Percentiles rank a stretch among this genome's conserved stretches.
These are phyloP conservation scores for Triplophysa siluroides DNA, from an alignment of 2,113 vertebrate species.

Conservation along the genomic window DNA sequence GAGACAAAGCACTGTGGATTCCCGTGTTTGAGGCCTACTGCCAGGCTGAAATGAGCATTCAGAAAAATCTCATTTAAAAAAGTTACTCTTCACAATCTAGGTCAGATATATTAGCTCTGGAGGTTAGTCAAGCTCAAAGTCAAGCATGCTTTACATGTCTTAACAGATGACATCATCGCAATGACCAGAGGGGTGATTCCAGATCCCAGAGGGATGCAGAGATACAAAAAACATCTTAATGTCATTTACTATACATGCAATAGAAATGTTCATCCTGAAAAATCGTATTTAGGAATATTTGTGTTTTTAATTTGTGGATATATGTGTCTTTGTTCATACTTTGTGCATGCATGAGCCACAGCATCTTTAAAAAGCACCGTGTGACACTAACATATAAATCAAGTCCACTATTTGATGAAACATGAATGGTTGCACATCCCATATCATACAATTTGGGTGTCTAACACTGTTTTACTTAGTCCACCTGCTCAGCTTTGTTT, in stretches of 20 bases:
- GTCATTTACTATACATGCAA: neutral
- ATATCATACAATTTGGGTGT: neutral
- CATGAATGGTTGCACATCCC: neutral
- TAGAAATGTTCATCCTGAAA: neutral
- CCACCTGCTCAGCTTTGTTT: slow-evolving; percentile 56
- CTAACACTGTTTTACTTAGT: neutral
- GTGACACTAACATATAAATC: neutral
- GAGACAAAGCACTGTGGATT: slow-evolving; percentile 21
- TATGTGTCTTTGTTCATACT: slow-evolving; percentile 18
- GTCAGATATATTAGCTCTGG: slow-evolving; percentile 34
- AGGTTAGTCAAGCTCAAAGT: slow-evolving; percentile 39
- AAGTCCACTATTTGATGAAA: slow-evolving; percentile 7
- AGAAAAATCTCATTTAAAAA: slow-evolving; percentile 34
- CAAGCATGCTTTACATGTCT: slow-evolving; percentile 49
- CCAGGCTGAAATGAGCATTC: slow-evolving; percentile 27
- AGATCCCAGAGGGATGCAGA: slow-evolving; percentile 1
- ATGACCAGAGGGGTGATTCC: slow-evolving; percentile 18
- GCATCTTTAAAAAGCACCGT: neutral
- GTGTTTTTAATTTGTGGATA: neutral
- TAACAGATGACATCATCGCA: slow-evolving; percentile 54
- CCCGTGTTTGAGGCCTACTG: slow-evolving; percentile 2
- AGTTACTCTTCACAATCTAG: slow-evolving; percentile 25
- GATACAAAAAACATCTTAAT: neutral
- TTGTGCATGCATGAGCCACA: neutral
- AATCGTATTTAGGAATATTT: neutral